Base-by-base conservation (phyloP, 2,888 invertebrate genomes). In the Brassicogethes aeneus region DNA sequence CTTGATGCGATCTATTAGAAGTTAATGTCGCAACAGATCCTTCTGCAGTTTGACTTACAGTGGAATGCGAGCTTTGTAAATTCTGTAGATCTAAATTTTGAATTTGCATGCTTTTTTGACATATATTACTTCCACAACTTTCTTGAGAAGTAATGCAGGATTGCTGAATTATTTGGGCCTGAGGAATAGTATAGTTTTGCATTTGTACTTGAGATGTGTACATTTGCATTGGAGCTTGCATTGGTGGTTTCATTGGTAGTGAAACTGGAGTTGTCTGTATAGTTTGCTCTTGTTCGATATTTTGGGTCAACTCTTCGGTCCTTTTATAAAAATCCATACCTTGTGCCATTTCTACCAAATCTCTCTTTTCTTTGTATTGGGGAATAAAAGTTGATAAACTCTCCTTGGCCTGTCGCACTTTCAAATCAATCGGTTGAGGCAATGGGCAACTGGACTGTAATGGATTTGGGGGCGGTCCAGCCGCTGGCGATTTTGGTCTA, bases 391-490 rank as follows among this genome's bases (percentile, higher is more conserved):
- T 46, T 2, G 53, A 46, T 12, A 66, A 40, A 41, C 48, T 65
- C 39, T 63, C 53, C 40, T 60, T 59, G 2, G 65, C 66, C 34
- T 55, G 54, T 29, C 58, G 53, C 16, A 56, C 42, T 40, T 45
- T 56, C 33, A 51, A 54, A 39, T 56, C 56, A 41, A 49, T 40
- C 13, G 54, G 56, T 3, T 55, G 54, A 1, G 64, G 65, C 1
- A 64, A 48, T 1, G 64, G 57, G 37, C 59, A 55, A 31, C 45
- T 40, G 12, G 52, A 50, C 37, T 75, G 76, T 17, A 80, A 55
- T 2, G 80, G 79, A 63, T 80, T 82, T 34, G 76, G 75, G 45
- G 83, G 82, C 33, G 83, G 82, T 7, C 82, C 84, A 34, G 75
- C 76, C 2, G 82, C 84, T 12, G 85, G 84, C 7, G 84, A 84